Evolutionary conservation across 2,888 invertebrate species (phyloP), one percentile per base, ranked within the genome.

Genomic region (Argyra leucocephala): DNA sequence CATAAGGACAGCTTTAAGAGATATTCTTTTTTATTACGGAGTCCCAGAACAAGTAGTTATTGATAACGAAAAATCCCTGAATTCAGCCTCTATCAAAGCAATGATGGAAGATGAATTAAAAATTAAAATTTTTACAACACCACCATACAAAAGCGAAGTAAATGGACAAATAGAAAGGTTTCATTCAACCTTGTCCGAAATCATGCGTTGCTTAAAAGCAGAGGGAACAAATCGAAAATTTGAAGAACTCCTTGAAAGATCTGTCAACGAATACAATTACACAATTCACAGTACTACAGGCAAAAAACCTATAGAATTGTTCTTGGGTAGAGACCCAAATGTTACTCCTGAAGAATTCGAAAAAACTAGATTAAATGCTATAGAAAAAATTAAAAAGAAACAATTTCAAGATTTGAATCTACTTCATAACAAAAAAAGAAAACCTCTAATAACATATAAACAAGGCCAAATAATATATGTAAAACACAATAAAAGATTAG

Each of bases 91-190:
- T n/a, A 69, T 68, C 36, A 63, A 22, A 12, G 64, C 65, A 57
- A 64, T 65, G 57, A 63, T 69, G 48, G 60, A 66, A 31, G 64
- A 66, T 48, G 63, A 66, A 12, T 62, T 68, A 10, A 36, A 62
- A 6, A 67, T 71, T 22, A 57, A 68, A 59, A 57, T 68, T 21
- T 68, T 62, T 21, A 68, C 36, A 15, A 66, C 66, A 10, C 69
- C 69, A 18, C 66, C 68, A 15, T 67, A 68, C 61, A 67, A 64
- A 37, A 67, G 67, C 22, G 64, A 66, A 66, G 63, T 63, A 9
- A 70, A 69, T 59, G 69, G 68, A 1, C 67, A 68, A 57, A 65
- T 69, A 3, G 69, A 69, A 61, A 64, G 69, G 12, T 67, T 70
- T 31, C 68, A 69, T 59, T 70, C 67, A n/a, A 69, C 70, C 4